Base-by-base conservation (phyloP, 2,797 vertebrate genomes). In the Diglossa cyanea region DNA sequence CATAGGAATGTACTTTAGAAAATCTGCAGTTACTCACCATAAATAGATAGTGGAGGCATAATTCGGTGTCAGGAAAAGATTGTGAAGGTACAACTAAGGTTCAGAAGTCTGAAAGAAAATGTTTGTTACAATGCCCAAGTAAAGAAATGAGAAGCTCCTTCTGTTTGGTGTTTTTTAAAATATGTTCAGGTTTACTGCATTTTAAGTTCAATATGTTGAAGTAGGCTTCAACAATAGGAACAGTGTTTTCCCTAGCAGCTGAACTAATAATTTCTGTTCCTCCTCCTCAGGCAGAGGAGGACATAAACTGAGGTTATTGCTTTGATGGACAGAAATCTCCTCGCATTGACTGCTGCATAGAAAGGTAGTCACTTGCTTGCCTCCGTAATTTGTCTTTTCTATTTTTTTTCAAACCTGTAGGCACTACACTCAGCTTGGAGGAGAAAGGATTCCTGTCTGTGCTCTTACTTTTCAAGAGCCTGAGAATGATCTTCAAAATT, bases 401-500 rank as follows among this genome's bases (percentile, higher is more conserved):
- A 1, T 17, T 21, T 21, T 72, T 8, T 8, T 35, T 65, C 21
- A 42, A 72, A 73, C 21, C 21, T 93, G 13, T 80, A 99, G 99
- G 86, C 37, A 80, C 45, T 73, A 40, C 91, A 98, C 98, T 51
- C 99, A 99, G 81, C 97, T 99, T 72, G 99, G 99, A 96, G 98
- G 98, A 81, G 99, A 98, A 51, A 98, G 98, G 93, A 98, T 99
- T 91, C 98, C 99, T 13, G 98, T 99, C 25, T 98, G 98, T 92
- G 97, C 98, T 60, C 98, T 99, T 66, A 45, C 53, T 66, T 80
- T 82, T 51, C 71, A 89, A 37, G 99, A 99, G 96, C 99, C 99
- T 54, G 99, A 99, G 97, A 99, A 99, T 66, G 99, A 99, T 95
- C 99, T 99, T 79, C 98, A 98, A 58, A 99, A 99, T 97, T 99